Base-by-base conservation (phyloP, 2,797 vertebrate genomes). In the Setipinna tenuifilis region DNA sequence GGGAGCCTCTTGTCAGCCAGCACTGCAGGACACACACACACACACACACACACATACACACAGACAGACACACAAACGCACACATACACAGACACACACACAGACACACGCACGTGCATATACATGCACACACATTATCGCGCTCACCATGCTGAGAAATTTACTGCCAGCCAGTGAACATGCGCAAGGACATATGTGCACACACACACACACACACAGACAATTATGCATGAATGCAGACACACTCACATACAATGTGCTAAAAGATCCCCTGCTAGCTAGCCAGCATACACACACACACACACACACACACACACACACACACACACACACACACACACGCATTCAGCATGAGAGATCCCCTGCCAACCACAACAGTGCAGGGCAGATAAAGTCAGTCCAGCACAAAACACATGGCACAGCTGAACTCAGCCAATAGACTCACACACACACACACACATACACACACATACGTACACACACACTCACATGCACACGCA, bases 41-140 rank as follows among this genome's bases (percentile, higher is more conserved):
- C 86, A 87, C 85, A 89, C 89, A 92, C 92, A 88, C 89, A 92
- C 90, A 90, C 83, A 61, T 68, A 35, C 68, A 35, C 28, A 75
- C 28, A 75, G 28, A 82, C 48, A 71, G 23, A 82, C 59, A 57
- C 46, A 57, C 83, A 75, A 6, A n/a, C 23, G 19, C 46, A 19
- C 28, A 83, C 59, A 48, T 35, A 83, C 10, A 28, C 11, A 41
- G 6, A 61, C 25, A 83, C 25, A 41, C 54, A 65, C 23, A 10
- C 16, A 25, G 16, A 50, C 23, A 54, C 54, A 68, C 59, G 23
- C 41, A 28, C 62, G 12, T 10, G 28, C 62, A 68, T 28, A 35
- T 28, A 35, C 65, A 71, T 12, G 4, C 23, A 71, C 11, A 71
- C 16, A 16, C 65, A 54, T 48, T 4, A 48, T 48, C 46, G 10